Conservation (phyloP, 2,797 vertebrate species). For the Thalassophryne amazonica region DNA sequence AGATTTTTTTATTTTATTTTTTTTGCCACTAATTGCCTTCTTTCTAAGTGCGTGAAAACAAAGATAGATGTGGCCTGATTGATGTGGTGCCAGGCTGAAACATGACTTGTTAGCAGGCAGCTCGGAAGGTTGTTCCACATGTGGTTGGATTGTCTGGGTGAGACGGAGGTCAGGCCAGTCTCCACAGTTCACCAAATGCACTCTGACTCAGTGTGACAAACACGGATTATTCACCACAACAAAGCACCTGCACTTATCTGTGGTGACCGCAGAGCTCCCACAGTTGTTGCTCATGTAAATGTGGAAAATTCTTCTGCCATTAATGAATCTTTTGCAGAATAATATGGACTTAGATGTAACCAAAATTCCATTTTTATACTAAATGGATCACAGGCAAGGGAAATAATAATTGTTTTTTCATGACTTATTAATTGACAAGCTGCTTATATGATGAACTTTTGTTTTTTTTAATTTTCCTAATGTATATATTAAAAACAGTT, state of each 20-base stretch:
- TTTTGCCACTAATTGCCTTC: constrained; percentile 47
- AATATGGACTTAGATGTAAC: too few relatives aligned
- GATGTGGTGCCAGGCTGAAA: constrained; percentile 61
- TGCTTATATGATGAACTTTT: too few relatives aligned
- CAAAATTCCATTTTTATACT: too few relatives aligned
- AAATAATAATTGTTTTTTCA: too few relatives aligned
- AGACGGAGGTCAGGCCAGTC: constrained; percentile 61
- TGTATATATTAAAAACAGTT: too few relatives aligned
- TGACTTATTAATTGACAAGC: too few relatives aligned
- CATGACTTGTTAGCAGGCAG: constrained; percentile 68
- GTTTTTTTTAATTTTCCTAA: too few relatives aligned
- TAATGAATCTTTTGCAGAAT: too few relatives aligned
- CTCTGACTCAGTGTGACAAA: constrained; percentile 47
- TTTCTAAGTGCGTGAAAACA: constrained; percentile 56
- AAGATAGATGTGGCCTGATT: constrained; percentile 56
- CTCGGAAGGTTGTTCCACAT: constrained; percentile 62
- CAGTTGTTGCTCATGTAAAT: constrained; percentile 24
- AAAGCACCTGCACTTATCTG: constrained; percentile 43
- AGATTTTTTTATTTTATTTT: too few relatives aligned
- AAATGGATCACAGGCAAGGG: too few relatives aligned
- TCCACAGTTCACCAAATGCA: constrained; percentile 59
- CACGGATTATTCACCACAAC: constrained; percentile 50
- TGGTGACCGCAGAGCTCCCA: constrained; percentile 16
- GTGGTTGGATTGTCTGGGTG: constrained; percentile 69
- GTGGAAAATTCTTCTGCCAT: too few relatives aligned